phyloP scores from a whole-genome alignment of 1,140 invertebrate genomes.

The Tetramorium parvispinum region DNA sequence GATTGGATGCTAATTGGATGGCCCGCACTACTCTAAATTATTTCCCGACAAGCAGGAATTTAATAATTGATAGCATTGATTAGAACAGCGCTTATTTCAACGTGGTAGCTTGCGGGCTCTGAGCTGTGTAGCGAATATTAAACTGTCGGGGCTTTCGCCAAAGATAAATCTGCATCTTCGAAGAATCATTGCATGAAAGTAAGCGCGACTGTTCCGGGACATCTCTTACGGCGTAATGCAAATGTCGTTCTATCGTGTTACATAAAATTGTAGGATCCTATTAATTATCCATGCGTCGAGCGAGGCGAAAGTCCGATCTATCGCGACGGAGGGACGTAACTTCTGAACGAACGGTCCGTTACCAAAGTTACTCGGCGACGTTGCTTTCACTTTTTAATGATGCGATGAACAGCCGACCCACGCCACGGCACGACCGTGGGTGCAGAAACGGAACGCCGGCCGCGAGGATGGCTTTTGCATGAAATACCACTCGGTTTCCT shows the following conservation, averaged over 20 bases:
- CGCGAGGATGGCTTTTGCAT: constrained; percentile 45
- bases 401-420: constrained; percentile 49
- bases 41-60: neutral
- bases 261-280: constrained; percentile 26
- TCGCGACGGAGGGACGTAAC: constrained; percentile 36
- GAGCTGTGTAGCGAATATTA: neutral
- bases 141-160: neutral
- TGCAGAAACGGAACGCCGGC: constrained; percentile 56
- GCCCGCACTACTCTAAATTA: neutral
- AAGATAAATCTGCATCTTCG: neutral
- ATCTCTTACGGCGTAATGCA: neutral
- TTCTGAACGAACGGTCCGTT: constrained; percentile 46
- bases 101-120: neutral
- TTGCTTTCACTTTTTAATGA: constrained; percentile 60
- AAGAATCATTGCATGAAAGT: neutral
- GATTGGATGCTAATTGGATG: neutral
- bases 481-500: constrained; percentile 50
- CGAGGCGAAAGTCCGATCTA: constrained; percentile 33
- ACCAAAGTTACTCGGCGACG: constrained; percentile 50
- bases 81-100: neutral
- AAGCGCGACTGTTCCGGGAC: neutral
- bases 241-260: constrained; percentile 25
- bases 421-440: constrained; percentile 45
- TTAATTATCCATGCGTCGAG: constrained; percentile 39
- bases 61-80: neutral